Conservation (phyloP, 1,140 invertebrate genomes). For the Leptopilina boulardi region DNA sequence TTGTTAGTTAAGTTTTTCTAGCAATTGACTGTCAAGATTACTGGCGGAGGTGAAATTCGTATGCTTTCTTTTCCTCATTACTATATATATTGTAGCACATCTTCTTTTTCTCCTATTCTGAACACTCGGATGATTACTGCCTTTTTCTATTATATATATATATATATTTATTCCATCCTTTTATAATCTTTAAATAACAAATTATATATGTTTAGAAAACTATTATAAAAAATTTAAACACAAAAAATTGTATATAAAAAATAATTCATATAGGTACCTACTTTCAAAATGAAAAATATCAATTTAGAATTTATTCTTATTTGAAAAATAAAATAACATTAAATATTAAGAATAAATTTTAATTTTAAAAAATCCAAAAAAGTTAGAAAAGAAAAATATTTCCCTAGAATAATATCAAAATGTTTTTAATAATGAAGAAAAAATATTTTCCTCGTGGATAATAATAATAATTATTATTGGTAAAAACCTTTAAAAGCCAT, state of each 20-base stretch:
- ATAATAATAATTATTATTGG: not conserved
- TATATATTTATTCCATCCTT: not conserved
- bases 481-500: not conserved
- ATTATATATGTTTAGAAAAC: not conserved
- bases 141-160: too few relatives aligned
- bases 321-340: too few relatives aligned
- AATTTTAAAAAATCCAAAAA: too few relatives aligned
- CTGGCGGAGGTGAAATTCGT: not conserved
- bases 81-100: slow-evolving; percentile 6
- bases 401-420: too few relatives aligned
- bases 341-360: too few relatives aligned
- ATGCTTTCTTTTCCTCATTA: slow-evolving; percentile 8
- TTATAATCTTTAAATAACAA: not conserved
- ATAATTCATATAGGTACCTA: too few relatives aligned
- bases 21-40: not conserved
- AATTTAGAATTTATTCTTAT: too few relatives aligned
- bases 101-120: not conserved
- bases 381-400: too few relatives aligned
- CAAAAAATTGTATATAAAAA: too few relatives aligned
- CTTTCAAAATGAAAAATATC: too few relatives aligned
- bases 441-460: not conserved
- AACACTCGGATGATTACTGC: not conserved
- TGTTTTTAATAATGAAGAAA: too few relatives aligned
- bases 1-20: not conserved
- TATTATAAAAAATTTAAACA: too few relatives aligned